Evolutionary conservation across 2,888 invertebrate genomes (phyloP), one percentile per base, ranked within the genome.

Genomic region (Heterodera filipjevi): DNA sequence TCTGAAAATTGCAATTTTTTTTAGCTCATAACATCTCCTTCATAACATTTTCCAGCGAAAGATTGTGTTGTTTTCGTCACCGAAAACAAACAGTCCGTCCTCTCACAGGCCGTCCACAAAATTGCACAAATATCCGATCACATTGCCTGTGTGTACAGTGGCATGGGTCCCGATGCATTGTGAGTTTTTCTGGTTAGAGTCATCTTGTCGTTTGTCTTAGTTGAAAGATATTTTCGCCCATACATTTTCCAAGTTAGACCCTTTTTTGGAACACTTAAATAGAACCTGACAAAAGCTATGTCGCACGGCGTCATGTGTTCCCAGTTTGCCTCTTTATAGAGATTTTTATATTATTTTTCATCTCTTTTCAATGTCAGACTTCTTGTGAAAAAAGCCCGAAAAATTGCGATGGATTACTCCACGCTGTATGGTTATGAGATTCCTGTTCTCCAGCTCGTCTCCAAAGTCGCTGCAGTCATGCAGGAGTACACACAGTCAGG

Each of bases 401-500:
- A 88, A 79, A 87, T 88, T 59, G 88, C 88, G 16, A 85, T 85
- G 83, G 85, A 95, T 90, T 99, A 99, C 90, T 93, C 92, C 86
- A 91, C 96, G 81, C 93, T 94, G 85, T 98, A 98, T 90, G 93
- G 94, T 81, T 96, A 98, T 90, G 94, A 94, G 0, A 99, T 99
- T 86, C 97, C 99, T 0, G 97, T 97, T 0, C 93, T 95, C 0
- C 97, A 98, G 90, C 92, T 99, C 27, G 99, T 99, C 71, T 96
- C 97, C 90, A 92, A 95, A 82, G 94, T 99, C 1, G 98, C 99
- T 33, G 94, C 94, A 77, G 94, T 99, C 39, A 99, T 99, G 98
- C 99, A 99, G 90, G 99, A 99, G 90, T 99, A 97, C 90, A 99
- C 99, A 12, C 99, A 99, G 90, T 96, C 96, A 1, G 98, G 97